Evolutionary conservation across 2,888 invertebrate species (phyloP).

Genomic region (Spatulosminthurus flaviceps): DNA sequence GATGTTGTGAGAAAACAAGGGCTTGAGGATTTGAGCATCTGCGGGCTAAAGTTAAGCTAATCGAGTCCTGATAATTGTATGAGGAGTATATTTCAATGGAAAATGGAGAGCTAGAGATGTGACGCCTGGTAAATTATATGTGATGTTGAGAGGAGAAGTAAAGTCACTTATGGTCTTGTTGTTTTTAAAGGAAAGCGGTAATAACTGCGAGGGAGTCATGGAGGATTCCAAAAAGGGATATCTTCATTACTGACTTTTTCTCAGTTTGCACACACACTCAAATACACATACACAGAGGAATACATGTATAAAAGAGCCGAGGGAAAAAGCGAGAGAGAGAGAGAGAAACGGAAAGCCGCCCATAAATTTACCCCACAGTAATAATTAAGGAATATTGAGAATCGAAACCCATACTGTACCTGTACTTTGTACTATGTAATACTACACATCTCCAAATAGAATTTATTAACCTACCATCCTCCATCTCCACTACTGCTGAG

Average conservation of each 20-base stretch:
- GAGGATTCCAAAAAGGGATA: slow-evolving; percentile 45
- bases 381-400: slow-evolving; percentile 44
- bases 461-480: background rate
- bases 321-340: background rate
- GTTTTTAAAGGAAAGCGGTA: slow-evolving; percentile 8
- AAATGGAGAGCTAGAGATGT: background rate
- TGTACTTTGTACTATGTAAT: slow-evolving; percentile 3
- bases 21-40: too few species aligned
- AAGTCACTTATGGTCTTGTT: background rate
- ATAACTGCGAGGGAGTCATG: slow-evolving; percentile 35
- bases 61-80: too few species aligned
- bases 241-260: slow-evolving; percentile 41
- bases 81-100: too few species aligned
- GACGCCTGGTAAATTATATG: background rate
- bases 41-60: too few species aligned
- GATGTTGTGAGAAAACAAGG: too few species aligned
- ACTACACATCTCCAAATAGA: background rate
- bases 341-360: slow-evolving; percentile 29
- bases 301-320: background rate
- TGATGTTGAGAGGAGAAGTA: background rate
- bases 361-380: slow-evolving; percentile 45
- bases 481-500: slow-evolving; percentile 26
- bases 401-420: slow-evolving; percentile 36
- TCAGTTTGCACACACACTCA: slow-evolving; percentile 33
- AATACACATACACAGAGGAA: too few species aligned